These are phyloP conservation scores for Chaetura pelagica DNA, from an alignment of 2,113 vertebrate species.

Conservation along the genomic window DNA sequence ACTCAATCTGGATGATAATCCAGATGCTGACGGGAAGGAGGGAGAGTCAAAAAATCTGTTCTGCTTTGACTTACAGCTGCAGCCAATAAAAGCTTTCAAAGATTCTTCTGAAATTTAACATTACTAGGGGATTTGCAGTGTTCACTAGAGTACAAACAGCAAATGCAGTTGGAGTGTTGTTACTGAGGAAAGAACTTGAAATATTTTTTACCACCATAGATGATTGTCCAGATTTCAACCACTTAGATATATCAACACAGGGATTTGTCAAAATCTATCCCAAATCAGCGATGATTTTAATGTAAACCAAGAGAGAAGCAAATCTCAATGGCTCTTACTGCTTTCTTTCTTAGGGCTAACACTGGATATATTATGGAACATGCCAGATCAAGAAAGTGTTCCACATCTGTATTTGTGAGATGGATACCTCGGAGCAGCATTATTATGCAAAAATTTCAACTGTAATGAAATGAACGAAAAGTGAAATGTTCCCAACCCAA, in stretches of 20 bases:
- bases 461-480: neutral
- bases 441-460: neutral
- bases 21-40: neutral
- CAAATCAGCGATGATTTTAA: neutral
- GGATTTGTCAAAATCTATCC: neutral
- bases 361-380: neutral
- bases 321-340: neutral
- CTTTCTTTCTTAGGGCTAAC: neutral
- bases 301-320: neutral
- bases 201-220: neutral
- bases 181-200: neutral
- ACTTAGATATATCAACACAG: neutral
- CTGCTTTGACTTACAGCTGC: conserved; percentile 47
- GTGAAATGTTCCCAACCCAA: neutral
- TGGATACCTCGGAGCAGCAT: neutral
- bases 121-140: neutral
- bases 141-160: neutral
- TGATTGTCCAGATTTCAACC: neutral
- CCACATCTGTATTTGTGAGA: neutral
- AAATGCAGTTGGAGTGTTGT: neutral
- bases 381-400: neutral
- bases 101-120: conserved; percentile 25
- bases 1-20: neutral
- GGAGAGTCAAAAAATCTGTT: neutral
- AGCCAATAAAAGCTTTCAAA: conserved; percentile 60